Evolutionary conservation across 2,797 vertebrate genomes (phyloP).

Genomic region (Microchirus variegatus): DNA sequence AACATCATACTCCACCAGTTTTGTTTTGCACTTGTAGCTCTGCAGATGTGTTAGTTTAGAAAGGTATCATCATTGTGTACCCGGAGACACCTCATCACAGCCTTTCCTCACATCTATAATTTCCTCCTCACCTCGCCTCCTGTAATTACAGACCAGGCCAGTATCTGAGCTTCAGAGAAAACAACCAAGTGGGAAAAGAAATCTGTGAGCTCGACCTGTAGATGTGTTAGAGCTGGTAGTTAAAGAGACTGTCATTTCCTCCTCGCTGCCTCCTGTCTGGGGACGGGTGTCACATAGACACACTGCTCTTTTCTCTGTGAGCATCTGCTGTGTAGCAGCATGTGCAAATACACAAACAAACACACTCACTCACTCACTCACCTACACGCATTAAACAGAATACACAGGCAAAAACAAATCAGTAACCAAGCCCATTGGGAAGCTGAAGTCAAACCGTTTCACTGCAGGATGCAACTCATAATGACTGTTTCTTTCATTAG

Average conservation of each 20-base stretch:
- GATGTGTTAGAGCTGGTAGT: conserved; percentile 9
- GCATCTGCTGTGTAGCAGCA: not conserved
- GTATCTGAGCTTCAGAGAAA: conserved; percentile 1
- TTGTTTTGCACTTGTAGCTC: not conserved
- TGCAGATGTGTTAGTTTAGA: conserved; percentile 6
- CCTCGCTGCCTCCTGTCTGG: conserved; percentile 20
- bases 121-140: conserved; percentile 9
- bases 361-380: not conserved
- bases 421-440: not conserved
- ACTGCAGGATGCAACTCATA: conserved; percentile 1
- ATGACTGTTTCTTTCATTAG: not conserved
- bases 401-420: no score
- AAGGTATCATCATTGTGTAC: not conserved
- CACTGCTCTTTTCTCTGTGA: conserved; percentile 20
- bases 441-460: conserved; percentile 7
- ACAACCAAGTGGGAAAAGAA: conserved; percentile 10
- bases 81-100: conserved; percentile 12
- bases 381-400: no score
- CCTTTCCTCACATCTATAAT: conserved; percentile 16
- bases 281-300: conserved; percentile 24
- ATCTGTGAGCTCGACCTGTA: conserved; percentile 6
- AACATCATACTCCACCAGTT: not conserved
- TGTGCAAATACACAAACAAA: not conserved
- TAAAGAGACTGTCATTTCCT: conserved; percentile 18
- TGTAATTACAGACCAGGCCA: conserved; percentile 7